Percentiles rank a stretch among this genome's conserved stretches.
phyloP scores from a whole-genome alignment of 2,113 vertebrate species.

The Psilopsiagon aurifrons region DNA sequence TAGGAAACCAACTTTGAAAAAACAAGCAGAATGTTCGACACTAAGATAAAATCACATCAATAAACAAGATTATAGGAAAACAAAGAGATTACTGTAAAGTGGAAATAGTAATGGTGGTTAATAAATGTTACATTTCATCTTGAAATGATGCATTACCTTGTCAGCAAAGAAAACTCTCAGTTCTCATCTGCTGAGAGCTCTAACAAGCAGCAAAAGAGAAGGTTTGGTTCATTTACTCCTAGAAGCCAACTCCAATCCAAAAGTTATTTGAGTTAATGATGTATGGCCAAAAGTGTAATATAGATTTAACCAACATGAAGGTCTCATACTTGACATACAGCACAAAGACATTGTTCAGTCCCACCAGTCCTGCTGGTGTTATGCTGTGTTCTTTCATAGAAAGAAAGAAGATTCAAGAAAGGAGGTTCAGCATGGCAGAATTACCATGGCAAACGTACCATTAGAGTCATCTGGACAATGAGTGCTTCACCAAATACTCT shows the following conservation, averaged over 20 bases:
- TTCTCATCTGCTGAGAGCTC: not conserved
- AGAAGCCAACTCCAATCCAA: not conserved
- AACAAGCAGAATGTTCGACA: not conserved
- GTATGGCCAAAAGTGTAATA: not conserved
- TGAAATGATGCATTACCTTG: not conserved
- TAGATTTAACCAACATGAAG: not conserved
- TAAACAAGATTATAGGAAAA: not conserved
- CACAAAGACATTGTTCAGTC: not conserved
- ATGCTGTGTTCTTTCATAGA: not conserved
- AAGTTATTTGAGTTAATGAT: constrained; percentile 36
- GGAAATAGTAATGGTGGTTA: not conserved
- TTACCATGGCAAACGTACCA: accelerated
- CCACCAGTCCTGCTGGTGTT: not conserved
- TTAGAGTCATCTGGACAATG: not conserved
- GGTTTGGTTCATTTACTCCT: constrained; percentile 18
- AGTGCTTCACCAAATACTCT: not conserved
- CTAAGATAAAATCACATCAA: not conserved
- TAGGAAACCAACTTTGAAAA: not conserved
- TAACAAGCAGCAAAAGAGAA: constrained; percentile 24
- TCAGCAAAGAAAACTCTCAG: constrained; percentile 37
- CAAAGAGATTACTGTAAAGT: not conserved
- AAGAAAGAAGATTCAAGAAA: not conserved
- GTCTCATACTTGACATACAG: accelerated
- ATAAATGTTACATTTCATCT: not conserved
- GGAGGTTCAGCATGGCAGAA: not conserved